Evolutionary conservation across 1,140 invertebrate species (phyloP).

Genomic region (Heliconius himera): DNA sequence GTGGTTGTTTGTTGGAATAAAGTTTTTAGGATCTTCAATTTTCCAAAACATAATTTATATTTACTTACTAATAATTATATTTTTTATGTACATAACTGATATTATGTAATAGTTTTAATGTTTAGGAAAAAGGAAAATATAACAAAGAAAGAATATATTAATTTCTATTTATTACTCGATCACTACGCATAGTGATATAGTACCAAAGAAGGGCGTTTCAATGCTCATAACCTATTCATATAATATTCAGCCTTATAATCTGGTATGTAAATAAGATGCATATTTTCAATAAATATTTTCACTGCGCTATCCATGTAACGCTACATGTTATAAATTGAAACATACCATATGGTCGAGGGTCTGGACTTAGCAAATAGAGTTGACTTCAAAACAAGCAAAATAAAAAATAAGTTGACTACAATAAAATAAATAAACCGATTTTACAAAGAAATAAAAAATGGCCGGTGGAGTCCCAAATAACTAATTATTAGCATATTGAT

Average conservation of each 20-base stretch:
- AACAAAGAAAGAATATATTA: background rate
- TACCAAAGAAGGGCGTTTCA: conserved; percentile 46
- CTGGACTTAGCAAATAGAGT: conserved; percentile 65
- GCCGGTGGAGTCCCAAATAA: conserved; percentile 59
- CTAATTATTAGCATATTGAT: conserved; percentile 78
- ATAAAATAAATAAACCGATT: conserved; percentile 80
- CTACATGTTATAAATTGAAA: conserved; percentile 39
- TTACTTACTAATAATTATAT: background rate
- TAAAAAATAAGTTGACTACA: conserved; percentile 39
- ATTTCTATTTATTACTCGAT: conserved; percentile 17
- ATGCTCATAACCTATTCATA: background rate
- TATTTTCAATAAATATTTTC: conserved; percentile 41
- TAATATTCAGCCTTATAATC: background rate
- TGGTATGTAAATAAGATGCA: conserved; percentile 33
- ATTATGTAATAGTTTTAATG: too few relatives aligned
- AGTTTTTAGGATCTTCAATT: background rate
- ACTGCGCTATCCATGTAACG: conserved; percentile 35
- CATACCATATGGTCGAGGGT: conserved; percentile 54
- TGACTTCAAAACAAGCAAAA: conserved; percentile 44
- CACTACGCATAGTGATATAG: background rate
- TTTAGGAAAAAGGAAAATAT: too few relatives aligned
- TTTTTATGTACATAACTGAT: background rate
- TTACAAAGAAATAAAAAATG: conserved; percentile 66
- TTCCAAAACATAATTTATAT: background rate
- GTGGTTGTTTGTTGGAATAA: conserved; percentile 32